Evolutionary conservation across 2,888 invertebrate genomes (phyloP).

Genomic region (Lepidochrysops patricia): DNA sequence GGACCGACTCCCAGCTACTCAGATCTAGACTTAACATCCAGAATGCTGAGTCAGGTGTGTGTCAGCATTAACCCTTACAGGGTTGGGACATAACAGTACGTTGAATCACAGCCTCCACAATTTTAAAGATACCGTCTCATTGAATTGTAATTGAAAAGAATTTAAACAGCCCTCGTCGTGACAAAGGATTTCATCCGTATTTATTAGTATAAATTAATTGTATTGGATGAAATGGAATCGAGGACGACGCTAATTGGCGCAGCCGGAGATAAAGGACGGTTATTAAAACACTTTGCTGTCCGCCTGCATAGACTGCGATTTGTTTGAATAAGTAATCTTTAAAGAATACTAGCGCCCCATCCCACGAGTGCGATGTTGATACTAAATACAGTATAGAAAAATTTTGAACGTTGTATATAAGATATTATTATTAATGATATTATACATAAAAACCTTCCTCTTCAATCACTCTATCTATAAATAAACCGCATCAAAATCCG

Average conservation of each 20-base stretch:
- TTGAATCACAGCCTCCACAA: not conserved
- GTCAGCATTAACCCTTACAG: too few species aligned
- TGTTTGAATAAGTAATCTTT: not conserved
- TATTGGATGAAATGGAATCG: not conserved
- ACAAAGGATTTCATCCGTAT: conserved; percentile 1
- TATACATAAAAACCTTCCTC: too few species aligned
- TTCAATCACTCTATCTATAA: too few species aligned
- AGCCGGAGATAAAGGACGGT: not conserved
- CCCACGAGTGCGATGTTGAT: too few species aligned
- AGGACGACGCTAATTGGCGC: not conserved
- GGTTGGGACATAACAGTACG: too few species aligned
- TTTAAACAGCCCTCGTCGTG: not conserved
- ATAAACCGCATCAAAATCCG: too few species aligned
- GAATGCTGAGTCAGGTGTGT: too few species aligned
- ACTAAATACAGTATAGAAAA: too few species aligned
- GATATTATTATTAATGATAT: too few species aligned
- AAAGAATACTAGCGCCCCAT: not conserved
- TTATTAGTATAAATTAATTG: not conserved
- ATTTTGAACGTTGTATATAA: too few species aligned
- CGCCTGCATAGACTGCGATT: not conserved
- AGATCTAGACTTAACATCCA: too few species aligned
- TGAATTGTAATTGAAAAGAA: not conserved
- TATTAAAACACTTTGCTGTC: not conserved
- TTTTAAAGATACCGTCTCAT: not conserved
- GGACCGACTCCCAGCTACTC: too few species aligned